Percentiles rank a stretch among this genome's conserved stretches.
Conservation (phyloP, 2,888 invertebrate species). For the Drosophila cracens region DNA sequence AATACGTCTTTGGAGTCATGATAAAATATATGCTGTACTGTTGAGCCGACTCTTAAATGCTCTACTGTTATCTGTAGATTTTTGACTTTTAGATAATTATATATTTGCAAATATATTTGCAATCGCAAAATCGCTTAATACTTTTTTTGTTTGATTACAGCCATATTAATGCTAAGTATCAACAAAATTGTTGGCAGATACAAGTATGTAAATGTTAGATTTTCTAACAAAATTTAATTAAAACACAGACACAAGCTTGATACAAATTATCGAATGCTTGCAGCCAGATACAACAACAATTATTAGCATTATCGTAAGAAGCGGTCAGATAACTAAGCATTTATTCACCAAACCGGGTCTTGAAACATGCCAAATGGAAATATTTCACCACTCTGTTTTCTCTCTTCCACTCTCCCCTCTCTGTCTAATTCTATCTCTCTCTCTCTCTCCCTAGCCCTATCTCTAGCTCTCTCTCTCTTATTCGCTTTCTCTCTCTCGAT, state of each 20-base stretch:
- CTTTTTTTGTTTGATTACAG: background rate
- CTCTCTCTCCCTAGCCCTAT: too few species aligned
- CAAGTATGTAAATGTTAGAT: background rate
- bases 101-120: background rate
- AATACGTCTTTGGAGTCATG: background rate
- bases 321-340: conserved; percentile 5
- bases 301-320: background rate
- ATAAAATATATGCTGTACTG: background rate
- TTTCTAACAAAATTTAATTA: background rate
- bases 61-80: background rate
- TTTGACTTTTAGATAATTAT: background rate
- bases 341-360: conserved; percentile 33
- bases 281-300: background rate
- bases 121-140: background rate
- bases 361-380: background rate
- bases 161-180: background rate
- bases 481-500: background rate
- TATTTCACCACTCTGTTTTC: conserved; percentile 22
- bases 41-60: background rate
- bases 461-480: background rate
- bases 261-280: background rate
- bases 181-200: background rate
- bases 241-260: background rate
- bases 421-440: background rate
- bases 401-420: too few species aligned